Evolutionary conservation across 2,888 invertebrate genomes (phyloP).

Genomic region (Heteromyza rotundicornis): DNA sequence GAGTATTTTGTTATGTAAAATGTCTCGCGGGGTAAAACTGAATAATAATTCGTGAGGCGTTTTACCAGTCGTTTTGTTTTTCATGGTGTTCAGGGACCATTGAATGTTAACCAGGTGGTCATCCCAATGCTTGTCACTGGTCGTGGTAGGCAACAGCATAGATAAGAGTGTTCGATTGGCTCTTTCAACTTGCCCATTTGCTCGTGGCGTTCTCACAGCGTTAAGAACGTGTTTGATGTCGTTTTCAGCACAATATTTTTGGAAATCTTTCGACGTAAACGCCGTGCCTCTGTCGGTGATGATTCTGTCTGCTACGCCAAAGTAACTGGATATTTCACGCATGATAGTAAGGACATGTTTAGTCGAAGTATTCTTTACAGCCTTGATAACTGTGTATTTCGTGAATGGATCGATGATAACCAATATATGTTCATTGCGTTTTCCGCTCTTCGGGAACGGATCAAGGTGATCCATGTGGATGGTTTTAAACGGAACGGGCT

Average conservation of each 20-base stretch:
- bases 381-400: slow-evolving; percentile 18
- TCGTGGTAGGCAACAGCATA: slow-evolving; percentile 9
- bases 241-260: slow-evolving; percentile 28
- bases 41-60: slow-evolving; percentile 9
- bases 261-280: slow-evolving; percentile 33
- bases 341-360: slow-evolving; percentile 17
- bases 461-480: slow-evolving; percentile 23
- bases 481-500: slow-evolving; percentile 16
- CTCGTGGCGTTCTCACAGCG: slow-evolving; percentile 35
- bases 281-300: slow-evolving; percentile 37
- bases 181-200: slow-evolving; percentile 26
- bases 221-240: slow-evolving; percentile 35
- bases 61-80: slow-evolving; percentile 6
- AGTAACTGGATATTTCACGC: slow-evolving; percentile 24
- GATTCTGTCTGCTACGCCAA: slow-evolving; percentile 34
- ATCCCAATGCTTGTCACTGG: slow-evolving; percentile 11
- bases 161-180: slow-evolving; percentile 17
- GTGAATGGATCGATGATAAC: slow-evolving; percentile 25
- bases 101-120: slow-evolving; percentile 12
- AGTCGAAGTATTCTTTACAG: slow-evolving; percentile 20
- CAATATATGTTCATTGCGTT: slow-evolving; percentile 19
- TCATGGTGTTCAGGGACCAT: slow-evolving; percentile 13
- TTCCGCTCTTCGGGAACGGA: slow-evolving; percentile 18
- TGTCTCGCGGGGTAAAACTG: slow-evolving; percentile 8
- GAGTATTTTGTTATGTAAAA: slow-evolving; percentile 10